Evolutionary conservation across 92 coral and sea anemone genomes (phyloP), one percentile per base, ranked within the genome.

Genomic region (Parazoanthus atlanticus): DNA sequence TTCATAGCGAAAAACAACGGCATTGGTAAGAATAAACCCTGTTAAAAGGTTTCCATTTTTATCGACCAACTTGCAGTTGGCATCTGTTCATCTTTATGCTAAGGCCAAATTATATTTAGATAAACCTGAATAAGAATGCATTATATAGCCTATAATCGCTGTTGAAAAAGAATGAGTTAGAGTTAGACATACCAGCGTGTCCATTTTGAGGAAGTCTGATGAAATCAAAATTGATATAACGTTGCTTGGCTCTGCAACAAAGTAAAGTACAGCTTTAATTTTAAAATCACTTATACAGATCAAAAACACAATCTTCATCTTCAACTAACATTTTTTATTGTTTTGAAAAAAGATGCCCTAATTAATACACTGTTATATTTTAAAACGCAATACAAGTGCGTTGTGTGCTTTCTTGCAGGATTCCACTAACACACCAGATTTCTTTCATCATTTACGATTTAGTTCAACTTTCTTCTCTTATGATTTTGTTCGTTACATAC

Each of bases 131-230:
- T 16, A 30, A 80, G 28, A 13, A 54, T 9, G 3, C 40, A 15
- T 19, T 54, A 12, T 4, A 26, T 0, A 13, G 52, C 2, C 43
- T 29, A n/a, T 12, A 12, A 3, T 1, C 69, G 3, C 21, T 67
- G 23, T 32, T 31, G n/a, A 33, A 31, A 10, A n/a, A 17, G 67
- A 29, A 29, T 28, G 19, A 70, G 28, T 30, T 25, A 28, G 40
- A 17, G 29, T 3, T 16, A 33, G 49, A 86, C 98, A 79, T 87
- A 97, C 99, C 97, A 97, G 88, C 19, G 93, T 88, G 90, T 97
- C 99, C 99, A 97, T 97, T 92, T 96, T 95, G 17, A 97, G 90
- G 89, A 97, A 97, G 88, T 95, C 99, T 64, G 99, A 97, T 74
- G 99, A 97, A 89, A 97, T 97, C 78, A 97, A 88, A 82, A 97